Percentiles rank a stretch among this genome's conserved stretches.
Conservation (phyloP, 2,113 vertebrate species). For the Catagonus wagneri region DNA sequence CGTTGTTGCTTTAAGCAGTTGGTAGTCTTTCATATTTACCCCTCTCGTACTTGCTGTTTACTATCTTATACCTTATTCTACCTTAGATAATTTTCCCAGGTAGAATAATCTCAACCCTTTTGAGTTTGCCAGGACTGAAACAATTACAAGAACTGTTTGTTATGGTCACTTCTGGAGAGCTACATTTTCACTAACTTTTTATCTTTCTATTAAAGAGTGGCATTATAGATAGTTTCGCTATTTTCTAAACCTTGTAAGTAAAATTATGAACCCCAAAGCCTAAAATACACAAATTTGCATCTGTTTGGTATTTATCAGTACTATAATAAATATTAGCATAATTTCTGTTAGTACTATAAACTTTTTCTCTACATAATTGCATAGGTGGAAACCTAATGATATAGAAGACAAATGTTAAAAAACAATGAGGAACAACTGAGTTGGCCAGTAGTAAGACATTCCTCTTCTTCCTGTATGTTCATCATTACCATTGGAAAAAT, state of each 20-base stretch:
- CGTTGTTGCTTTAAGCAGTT: not conserved
- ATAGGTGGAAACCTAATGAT: not conserved
- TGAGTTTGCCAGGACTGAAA: not conserved
- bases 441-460: not conserved
- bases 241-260: not conserved
- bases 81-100: not conserved
- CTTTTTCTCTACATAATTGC: not conserved
- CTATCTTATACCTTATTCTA: not conserved
- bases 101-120: not conserved
- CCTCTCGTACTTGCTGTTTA: not conserved
- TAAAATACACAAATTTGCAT: conserved; percentile 15
- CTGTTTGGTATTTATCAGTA: not conserved
- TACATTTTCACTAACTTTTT: conserved; percentile 22
- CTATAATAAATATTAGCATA: not conserved
- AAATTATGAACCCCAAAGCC: not conserved
- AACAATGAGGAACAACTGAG: not conserved
- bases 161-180: not conserved
- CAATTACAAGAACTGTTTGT: not conserved
- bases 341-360: not conserved
- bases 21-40: not conserved
- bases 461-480: not conserved
- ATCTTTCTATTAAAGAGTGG: not conserved
- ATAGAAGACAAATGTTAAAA: not conserved
- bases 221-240: not conserved
- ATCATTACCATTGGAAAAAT: not conserved